A percentile compares a stretch with the other conserved stretches of the same genome.
Conservation (phyloP, 2,113 vertebrate species). For the Noctilio leporinus region DNA sequence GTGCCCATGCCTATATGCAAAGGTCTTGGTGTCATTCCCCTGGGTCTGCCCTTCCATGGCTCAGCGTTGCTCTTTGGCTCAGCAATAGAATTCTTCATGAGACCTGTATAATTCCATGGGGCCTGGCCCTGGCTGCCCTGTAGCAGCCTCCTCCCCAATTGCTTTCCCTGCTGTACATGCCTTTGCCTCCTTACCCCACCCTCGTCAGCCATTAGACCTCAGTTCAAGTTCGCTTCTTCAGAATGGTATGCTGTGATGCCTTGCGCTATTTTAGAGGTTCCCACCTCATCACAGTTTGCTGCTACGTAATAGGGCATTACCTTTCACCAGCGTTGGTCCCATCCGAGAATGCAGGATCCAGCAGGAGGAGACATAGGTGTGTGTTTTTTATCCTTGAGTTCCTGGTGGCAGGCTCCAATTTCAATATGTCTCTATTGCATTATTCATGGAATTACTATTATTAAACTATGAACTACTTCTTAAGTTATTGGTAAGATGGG, state of each 20-base stretch:
- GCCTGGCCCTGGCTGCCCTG: neutral
- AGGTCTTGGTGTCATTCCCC: rapidly evolving
- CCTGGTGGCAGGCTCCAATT: neutral
- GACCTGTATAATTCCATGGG: rapidly evolving
- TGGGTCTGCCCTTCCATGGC: neutral
- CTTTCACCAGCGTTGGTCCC: neutral
- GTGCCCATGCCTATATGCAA: rapidly evolving
- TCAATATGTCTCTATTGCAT: neutral
- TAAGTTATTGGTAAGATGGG: neutral
- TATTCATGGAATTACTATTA: neutral
- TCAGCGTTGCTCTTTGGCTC: neutral
- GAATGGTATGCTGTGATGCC: neutral
- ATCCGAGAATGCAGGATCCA: neutral
- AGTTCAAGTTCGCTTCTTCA: neutral
- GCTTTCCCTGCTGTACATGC: rapidly evolving
- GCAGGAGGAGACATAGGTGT: neutral
- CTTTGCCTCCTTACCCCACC: neutral
- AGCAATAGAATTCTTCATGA: neutral
- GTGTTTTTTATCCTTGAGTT: neutral
- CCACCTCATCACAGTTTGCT: neutral
- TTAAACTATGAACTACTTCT: neutral
- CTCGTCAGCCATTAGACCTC: neutral
- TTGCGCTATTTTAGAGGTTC: neutral
- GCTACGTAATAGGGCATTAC: rapidly evolving
- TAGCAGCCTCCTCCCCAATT: neutral